Evolutionary conservation across 2,888 invertebrate species (phyloP).

Genomic region (Hydropsyche betteni): DNA sequence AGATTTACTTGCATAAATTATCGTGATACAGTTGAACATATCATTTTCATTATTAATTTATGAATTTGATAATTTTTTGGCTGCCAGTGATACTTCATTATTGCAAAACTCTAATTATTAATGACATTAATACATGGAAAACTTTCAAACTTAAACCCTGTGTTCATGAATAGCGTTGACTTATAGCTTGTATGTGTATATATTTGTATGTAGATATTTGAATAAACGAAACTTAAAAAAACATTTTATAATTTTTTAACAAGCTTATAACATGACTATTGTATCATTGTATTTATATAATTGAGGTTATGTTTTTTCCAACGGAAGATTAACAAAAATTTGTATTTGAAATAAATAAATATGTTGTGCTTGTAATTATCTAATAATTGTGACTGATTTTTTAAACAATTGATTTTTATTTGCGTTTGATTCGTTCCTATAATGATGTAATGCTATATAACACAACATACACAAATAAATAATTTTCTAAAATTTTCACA

Average conservation of each 20-base stretch:
- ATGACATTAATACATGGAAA: too few relatives aligned
- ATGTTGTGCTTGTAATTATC: constrained; percentile 49
- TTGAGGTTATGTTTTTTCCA: constrained; percentile 16
- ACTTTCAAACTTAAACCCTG: background rate
- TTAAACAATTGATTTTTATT: constrained; percentile 47
- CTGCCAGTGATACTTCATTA: background rate
- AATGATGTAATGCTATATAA: constrained; percentile 45
- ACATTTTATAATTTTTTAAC: constrained; percentile 31
- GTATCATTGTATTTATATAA: constrained; percentile 19
- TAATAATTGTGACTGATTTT: constrained; percentile 49
- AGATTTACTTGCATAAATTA: background rate
- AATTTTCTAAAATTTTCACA: constrained; percentile 49
- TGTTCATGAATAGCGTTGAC: constrained; percentile 21
- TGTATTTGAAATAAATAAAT: constrained; percentile 29
- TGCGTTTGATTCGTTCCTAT: constrained; percentile 48
- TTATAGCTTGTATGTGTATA: constrained; percentile 10
- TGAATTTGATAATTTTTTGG: background rate
- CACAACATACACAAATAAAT: constrained; percentile 48
- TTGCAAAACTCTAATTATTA: background rate
- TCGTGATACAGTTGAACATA: constrained; percentile 12
- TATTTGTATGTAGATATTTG: background rate
- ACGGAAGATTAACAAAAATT: constrained; percentile 8
- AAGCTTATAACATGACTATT: constrained; percentile 23
- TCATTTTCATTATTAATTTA: constrained; percentile 23
- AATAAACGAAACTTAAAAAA: background rate